Percentiles rank a stretch among this genome's conserved stretches.
phyloP scores from a whole-genome alignment of 1,140 invertebrate species.

The Bilobella aurantiaca region DNA sequence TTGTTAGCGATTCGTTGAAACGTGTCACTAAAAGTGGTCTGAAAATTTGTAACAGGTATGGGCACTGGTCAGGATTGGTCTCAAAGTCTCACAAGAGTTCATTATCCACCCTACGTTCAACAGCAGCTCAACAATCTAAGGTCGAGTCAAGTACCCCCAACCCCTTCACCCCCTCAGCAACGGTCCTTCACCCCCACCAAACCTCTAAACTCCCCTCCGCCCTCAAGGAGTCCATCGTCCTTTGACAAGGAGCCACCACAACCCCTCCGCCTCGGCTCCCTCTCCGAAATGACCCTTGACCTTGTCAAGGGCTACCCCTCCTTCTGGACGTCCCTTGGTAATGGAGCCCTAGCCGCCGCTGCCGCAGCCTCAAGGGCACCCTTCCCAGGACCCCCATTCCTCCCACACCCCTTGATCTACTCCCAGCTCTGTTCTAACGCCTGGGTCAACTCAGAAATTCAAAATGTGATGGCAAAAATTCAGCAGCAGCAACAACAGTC shows the following conservation, averaged over 20 bases:
- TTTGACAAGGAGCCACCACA: neutral
- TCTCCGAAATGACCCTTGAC: slow-evolving; percentile 24
- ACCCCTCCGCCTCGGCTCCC: neutral
- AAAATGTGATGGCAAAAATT: neutral
- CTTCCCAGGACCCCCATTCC: neutral
- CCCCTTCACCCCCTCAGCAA: slow-evolving; percentile 4
- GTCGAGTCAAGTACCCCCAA: neutral
- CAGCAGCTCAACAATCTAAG: neutral
- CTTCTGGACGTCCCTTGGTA: slow-evolving; percentile 14
- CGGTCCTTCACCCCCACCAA: neutral
- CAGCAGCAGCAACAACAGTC: neutral
- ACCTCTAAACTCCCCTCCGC: neutral
- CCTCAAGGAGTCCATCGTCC: neutral
- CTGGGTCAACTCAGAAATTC: neutral
- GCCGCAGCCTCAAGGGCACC: neutral
- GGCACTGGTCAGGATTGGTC: neutral
- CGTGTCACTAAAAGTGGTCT: too few relatives aligned
- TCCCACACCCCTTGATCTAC: neutral
- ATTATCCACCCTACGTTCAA: neutral
- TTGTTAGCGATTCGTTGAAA: too few relatives aligned
- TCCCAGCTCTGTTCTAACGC: neutral
- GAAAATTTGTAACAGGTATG: too few relatives aligned
- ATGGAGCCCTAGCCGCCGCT: neutral
- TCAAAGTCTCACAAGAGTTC: too few relatives aligned
- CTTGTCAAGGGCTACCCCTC: slow-evolving; percentile 23